phyloP scores from a whole-genome alignment of 2,888 invertebrate genomes.

The Ormia ochracea region DNA sequence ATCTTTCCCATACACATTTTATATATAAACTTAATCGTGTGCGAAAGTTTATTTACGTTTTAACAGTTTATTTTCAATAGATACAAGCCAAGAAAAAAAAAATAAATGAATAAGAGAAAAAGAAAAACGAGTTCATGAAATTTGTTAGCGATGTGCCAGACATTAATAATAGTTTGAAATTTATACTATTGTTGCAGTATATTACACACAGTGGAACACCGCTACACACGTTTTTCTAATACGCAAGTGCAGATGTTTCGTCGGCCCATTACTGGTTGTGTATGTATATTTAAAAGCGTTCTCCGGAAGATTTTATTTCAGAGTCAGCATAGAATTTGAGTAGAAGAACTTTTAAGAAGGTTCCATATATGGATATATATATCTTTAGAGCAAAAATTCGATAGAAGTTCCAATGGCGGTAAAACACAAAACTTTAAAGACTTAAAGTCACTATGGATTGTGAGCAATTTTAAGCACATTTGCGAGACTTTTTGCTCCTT shows the following conservation, averaged over 20 bases:
- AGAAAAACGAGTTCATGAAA: slow-evolving; percentile 52
- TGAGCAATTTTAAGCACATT: too few species aligned
- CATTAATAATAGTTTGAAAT: slow-evolving; percentile 40
- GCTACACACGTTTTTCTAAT: neutral
- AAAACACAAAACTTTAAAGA: too few species aligned
- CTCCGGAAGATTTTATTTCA: too few species aligned
- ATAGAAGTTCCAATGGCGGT: too few species aligned
- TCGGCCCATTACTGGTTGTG: too few species aligned
- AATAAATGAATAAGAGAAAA: neutral
- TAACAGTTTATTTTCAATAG: slow-evolving; percentile 18
- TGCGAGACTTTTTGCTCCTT: too few species aligned
- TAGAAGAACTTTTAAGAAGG: too few species aligned
- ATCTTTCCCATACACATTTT: slow-evolving; percentile 34
- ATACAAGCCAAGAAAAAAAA: neutral
- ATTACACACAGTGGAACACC: neutral
- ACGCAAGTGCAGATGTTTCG: neutral
- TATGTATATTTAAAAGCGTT: too few species aligned
- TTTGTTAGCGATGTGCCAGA: slow-evolving; percentile 50
- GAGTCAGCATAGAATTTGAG: too few species aligned
- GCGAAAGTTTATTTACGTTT: slow-evolving; percentile 20
- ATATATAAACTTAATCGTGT: neutral
- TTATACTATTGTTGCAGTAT: slow-evolving; percentile 3
- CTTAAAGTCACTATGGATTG: too few species aligned
- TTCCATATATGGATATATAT: too few species aligned
- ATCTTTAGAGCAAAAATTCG: too few species aligned